Evolutionary conservation across 1,140 invertebrate genomes (phyloP).

Genomic region (Pectinophora gossypiella): DNA sequence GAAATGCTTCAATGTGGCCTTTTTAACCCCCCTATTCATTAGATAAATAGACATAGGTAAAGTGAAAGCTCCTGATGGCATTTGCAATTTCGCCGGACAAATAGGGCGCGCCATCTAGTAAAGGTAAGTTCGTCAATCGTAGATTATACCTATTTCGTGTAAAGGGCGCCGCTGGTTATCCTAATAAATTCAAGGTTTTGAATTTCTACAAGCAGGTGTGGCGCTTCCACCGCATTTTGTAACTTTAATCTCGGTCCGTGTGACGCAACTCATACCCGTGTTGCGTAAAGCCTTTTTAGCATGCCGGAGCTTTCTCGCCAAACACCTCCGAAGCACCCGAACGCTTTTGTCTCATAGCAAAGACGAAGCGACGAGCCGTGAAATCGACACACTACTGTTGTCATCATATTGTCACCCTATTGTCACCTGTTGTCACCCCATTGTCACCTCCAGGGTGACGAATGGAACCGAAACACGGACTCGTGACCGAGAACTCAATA

Average conservation of each 20-base stretch:
- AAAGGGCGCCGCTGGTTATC: not conserved
- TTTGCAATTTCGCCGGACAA: not conserved
- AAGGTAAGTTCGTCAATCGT: not conserved
- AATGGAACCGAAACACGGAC: constrained; percentile 36
- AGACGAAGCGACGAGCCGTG: constrained; percentile 42
- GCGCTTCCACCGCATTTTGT: not conserved
- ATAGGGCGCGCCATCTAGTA: not conserved
- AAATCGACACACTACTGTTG: constrained; percentile 52
- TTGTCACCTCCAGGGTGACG: constrained; percentile 39
- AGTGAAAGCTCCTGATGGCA: not conserved
- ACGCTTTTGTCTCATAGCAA: constrained; percentile 32
- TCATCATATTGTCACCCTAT: constrained; percentile 28
- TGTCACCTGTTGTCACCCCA: constrained; percentile 42
- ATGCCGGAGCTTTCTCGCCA: constrained; percentile 56
- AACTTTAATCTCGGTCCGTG: constrained; percentile 22
- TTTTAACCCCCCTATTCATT: too few species aligned
- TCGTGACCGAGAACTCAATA: constrained; percentile 40
- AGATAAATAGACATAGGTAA: not conserved
- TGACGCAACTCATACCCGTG: constrained; percentile 9
- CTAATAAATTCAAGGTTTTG: not conserved
- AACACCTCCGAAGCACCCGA: constrained; percentile 51
- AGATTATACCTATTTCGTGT: not conserved
- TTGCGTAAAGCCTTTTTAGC: constrained; percentile 62
- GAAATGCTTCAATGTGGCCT: too few species aligned
- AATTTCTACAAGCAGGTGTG: not conserved